Percentiles rank a stretch among this genome's conserved stretches.
Conservation (phyloP, 2,113 vertebrate species). For the Motacilla tschutschensis region DNA sequence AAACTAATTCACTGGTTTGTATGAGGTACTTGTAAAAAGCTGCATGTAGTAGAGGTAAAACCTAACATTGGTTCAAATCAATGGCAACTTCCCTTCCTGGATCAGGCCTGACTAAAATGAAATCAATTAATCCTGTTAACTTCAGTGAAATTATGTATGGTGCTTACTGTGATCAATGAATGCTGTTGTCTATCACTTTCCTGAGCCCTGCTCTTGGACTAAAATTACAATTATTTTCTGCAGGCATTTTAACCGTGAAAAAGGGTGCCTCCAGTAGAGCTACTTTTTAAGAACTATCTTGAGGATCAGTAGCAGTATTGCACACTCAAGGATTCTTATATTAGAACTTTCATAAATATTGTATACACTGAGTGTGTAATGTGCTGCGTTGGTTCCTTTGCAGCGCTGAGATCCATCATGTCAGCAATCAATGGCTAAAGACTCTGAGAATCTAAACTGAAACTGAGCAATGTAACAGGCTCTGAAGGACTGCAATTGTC, state of each 20-base stretch:
- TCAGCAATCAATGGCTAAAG: not conserved
- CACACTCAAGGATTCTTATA: not conserved
- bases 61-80: not conserved
- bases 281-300: not conserved
- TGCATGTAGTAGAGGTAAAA: not conserved
- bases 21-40: not conserved
- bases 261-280: not conserved
- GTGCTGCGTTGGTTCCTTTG: slow-evolving; percentile 2
- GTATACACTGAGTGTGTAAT: not conserved
- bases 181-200: not conserved
- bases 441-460: not conserved
- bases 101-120: not conserved
- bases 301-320: not conserved
- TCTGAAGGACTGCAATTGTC: not conserved
- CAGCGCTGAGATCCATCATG: not conserved
- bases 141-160: not conserved
- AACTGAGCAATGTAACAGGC: not conserved
- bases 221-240: not conserved
- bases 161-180: not conserved
- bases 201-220: not conserved
- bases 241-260: not conserved
- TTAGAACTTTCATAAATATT: slow-evolving; percentile 19
- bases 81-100: not conserved
- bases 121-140: not conserved
- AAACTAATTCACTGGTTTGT: not conserved